phyloP scores from a whole-genome alignment of 2,113 vertebrate species.

The Epinephelus fuscoguttatus region DNA sequence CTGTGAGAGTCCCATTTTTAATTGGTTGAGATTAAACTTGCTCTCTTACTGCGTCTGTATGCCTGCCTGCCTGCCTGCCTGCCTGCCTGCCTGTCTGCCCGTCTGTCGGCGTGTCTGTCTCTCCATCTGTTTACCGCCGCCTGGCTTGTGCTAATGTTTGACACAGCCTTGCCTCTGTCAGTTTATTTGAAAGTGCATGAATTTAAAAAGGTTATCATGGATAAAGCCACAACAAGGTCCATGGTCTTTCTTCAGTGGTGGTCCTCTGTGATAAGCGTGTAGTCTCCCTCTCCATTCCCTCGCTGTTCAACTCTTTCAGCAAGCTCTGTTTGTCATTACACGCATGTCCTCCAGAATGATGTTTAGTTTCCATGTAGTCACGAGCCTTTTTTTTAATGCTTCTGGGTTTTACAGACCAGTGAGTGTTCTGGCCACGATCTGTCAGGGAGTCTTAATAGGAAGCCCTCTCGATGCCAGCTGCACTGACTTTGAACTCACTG shows the following conservation, averaged over 20 bases:
- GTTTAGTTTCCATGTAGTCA: conserved; percentile 44
- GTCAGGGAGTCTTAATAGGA: conserved; percentile 42
- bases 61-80: not conserved
- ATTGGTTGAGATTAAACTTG: conserved; percentile 42
- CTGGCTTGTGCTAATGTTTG: conserved; percentile 35
- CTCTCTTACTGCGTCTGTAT: conserved; percentile 25
- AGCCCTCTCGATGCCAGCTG: conserved; percentile 32
- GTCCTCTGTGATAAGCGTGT: conserved; percentile 12
- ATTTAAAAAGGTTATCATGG: conserved; percentile 5
- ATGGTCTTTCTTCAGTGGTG: not conserved
- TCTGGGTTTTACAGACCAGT: conserved; percentile 48
- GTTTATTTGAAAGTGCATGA: not conserved
- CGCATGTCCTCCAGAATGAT: conserved; percentile 33
- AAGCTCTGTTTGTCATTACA: conserved; percentile 40
- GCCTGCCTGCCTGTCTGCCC: conserved; percentile 9
- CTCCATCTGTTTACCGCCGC: conserved; percentile 31
- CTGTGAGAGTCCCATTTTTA: conserved; percentile 48
- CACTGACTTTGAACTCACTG: conserved; percentile 56
- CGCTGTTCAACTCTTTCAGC: not conserved
- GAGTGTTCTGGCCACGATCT: conserved; percentile 38
- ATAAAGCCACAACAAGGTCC: conserved; percentile 18
- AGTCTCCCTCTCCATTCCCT: not conserved
- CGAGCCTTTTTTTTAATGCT: conserved; percentile 13
- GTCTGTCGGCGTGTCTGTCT: conserved; percentile 41
- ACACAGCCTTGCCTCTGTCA: not conserved